phyloP scores from a whole-genome alignment of 2,888 invertebrate genomes.

The Gonocerus acuteangulatus region DNA sequence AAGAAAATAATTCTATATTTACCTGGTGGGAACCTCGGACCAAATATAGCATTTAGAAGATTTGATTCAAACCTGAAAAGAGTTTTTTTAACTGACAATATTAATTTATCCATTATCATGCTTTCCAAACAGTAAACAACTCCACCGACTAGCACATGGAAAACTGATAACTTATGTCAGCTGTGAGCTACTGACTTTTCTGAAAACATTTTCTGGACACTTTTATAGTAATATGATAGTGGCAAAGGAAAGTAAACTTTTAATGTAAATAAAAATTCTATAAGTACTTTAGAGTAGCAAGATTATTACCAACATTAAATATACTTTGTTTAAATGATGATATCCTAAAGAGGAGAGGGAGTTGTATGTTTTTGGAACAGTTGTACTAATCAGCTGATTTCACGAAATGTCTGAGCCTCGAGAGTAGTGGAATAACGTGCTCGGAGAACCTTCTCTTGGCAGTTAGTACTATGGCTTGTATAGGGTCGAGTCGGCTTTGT shows the following conservation, averaged over 20 bases:
- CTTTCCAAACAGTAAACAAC: background rate
- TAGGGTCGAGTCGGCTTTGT: conserved; percentile 74
- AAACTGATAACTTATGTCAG: background rate
- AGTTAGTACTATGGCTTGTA: conserved; percentile 75
- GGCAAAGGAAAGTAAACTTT: background rate
- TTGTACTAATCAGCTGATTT: conserved; percentile 27
- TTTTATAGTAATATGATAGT: background rate
- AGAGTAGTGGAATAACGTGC: conserved; percentile 23
- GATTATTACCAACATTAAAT: no score
- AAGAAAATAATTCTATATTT: no score
- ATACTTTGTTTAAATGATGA: no score
- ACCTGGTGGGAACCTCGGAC: background rate
- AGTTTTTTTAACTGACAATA: background rate
- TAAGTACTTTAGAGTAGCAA: no score
- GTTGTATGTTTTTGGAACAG: conserved; percentile 5
- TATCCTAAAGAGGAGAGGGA: background rate
- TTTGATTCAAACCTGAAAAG: background rate
- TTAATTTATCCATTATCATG: background rate
- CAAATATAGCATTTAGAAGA: background rate
- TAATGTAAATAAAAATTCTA: no score
- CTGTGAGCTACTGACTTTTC: background rate
- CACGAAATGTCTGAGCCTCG: conserved; percentile 17
- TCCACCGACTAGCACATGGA: no score
- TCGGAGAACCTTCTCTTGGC: conserved; percentile 49
- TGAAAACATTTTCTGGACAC: background rate